Evolutionary conservation across 2,113 vertebrate genomes (phyloP), one percentile per base, ranked within the genome.

Genomic region (Synodontis membranacea): DNA sequence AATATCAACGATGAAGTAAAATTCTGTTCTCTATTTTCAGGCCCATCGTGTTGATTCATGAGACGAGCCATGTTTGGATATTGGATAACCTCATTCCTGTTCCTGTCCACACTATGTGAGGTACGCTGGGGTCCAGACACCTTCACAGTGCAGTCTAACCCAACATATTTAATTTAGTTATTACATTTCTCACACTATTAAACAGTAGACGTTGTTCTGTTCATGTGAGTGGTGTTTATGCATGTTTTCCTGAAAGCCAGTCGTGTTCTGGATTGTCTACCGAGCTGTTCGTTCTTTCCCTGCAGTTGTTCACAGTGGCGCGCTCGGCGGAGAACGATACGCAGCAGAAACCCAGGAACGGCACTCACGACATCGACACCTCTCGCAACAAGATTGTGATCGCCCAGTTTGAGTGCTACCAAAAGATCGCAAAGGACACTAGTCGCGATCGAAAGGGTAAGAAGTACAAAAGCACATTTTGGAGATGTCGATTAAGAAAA

Each of bases 321-420:
- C 88, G 88, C 50, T 83, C 94, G 10, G 92, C 94, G 31, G 92
- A 80, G 17, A 91, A 89, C 0, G 66, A 83, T 0, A 31, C 88
- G n/a, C 68, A 89, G 56, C 84, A 90, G 14, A 86, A 83, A 2
- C 48, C 85, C 6, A 58, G 66, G 1, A 88, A 89, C 31, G 86
- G 76, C 17, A 70, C 19, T 7, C 86, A 1, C 3, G 92, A 93
- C 0, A 82, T 96, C 23, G 90, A 90, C 3, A 88, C 93, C 1
- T 93, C 94, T 25, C 91, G 91, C 81, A 93, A 96, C 91, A 96
- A 95, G 83, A 98, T 99, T 21, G 92, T 96, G 93, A 96, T 92
- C 0, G 97, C 97, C 11, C 98, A 99, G 82, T 99, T 95, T 89
- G 95, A 97, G 82, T 99, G 98, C 78, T 99, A 97, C 91, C 98